Percentiles rank a stretch among this genome's conserved stretches.
Conservation (phyloP, 2,113 vertebrate species). For the Cephalopterus ornatus region DNA sequence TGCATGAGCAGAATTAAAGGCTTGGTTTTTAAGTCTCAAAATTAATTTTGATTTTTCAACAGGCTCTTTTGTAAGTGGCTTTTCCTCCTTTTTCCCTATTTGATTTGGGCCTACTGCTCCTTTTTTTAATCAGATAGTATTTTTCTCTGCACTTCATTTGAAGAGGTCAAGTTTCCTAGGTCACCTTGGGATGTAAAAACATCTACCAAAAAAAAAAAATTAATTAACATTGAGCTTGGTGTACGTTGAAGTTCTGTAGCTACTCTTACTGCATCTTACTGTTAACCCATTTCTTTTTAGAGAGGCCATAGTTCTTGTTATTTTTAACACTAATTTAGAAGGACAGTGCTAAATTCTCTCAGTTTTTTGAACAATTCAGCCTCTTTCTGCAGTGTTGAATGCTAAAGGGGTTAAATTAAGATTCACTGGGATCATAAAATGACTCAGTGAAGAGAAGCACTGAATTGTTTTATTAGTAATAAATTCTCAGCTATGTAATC, state of each 20-base stretch:
- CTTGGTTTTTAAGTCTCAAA: neutral
- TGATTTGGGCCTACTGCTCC: neutral
- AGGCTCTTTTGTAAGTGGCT: neutral
- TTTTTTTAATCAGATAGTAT: neutral
- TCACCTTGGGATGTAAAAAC: slow-evolving; percentile 25
- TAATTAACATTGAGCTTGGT: neutral
- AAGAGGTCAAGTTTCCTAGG: slow-evolving; percentile 27
- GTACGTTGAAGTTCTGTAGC: neutral
- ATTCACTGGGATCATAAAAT: neutral
- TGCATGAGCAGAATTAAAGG: neutral
- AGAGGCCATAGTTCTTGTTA: neutral
- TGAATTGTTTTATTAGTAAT: neutral
- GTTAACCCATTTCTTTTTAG: neutral
- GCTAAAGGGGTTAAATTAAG: neutral
- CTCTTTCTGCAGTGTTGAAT: neutral
- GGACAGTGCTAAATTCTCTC: neutral
- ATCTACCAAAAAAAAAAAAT: neutral
- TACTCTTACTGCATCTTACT: neutral
- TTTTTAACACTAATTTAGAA: neutral
- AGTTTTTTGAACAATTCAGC: neutral
- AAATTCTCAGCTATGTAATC: neutral
- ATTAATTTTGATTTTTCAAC: neutral
- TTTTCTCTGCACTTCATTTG: slow-evolving; percentile 1
- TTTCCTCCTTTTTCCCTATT: neutral
- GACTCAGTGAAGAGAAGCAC: neutral